phyloP scores from a whole-genome alignment of 2,888 invertebrate species.

The Trachelus troglodyta region DNA sequence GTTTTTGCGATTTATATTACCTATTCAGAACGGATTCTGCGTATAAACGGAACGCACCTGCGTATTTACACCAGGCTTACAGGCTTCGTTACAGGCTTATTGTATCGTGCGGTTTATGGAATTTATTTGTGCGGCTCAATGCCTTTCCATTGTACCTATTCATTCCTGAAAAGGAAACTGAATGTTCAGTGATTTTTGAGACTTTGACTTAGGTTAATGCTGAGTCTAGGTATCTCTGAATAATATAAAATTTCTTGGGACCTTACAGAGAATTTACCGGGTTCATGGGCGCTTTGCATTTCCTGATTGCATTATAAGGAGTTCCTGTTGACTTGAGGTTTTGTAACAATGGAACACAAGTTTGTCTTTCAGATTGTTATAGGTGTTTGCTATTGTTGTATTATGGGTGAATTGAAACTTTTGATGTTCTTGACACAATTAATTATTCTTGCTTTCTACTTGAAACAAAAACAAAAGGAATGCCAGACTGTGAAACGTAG shows the following conservation, averaged over 20 bases:
- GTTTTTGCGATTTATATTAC: background rate
- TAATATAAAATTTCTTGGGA: background rate
- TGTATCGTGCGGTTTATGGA: background rate
- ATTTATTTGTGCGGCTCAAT: background rate
- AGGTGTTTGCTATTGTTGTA: background rate
- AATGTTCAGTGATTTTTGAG: background rate
- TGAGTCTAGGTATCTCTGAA: background rate
- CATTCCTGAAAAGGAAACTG: background rate
- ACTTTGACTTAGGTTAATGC: background rate
- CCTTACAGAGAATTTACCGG: background rate
- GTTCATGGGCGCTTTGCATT: background rate
- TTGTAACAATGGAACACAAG: background rate
- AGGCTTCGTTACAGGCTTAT: background rate
- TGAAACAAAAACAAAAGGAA: background rate
- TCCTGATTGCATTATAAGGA: background rate
- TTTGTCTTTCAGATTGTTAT: background rate
- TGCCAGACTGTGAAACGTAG: background rate
- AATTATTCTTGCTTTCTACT: background rate
- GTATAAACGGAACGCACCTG: conserved; percentile 31
- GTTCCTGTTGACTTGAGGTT: background rate
- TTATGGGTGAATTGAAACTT: background rate
- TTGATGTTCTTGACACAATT: background rate
- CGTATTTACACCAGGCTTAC: conserved; percentile 28
- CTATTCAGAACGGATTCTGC: conserved; percentile 21
- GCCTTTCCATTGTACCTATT: background rate